A percentile compares a stretch with the other conserved stretches of the same genome.
Evolutionary conservation across 2,797 vertebrate genomes (phyloP).

Genomic region (Tarsius wallacei): DNA sequence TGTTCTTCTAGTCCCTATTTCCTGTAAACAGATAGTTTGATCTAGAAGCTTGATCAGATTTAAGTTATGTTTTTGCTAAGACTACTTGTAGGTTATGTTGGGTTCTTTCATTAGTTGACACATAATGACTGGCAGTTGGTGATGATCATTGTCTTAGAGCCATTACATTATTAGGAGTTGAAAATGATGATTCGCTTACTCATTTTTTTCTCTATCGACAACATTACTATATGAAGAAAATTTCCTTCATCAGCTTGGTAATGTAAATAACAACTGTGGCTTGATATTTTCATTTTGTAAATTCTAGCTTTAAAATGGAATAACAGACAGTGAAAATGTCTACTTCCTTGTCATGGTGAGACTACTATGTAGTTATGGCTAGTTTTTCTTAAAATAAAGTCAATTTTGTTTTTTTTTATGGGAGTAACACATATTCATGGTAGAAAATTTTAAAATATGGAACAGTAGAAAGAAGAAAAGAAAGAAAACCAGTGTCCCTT

Average conservation of each 20-base stretch:
- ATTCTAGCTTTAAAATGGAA: not conserved
- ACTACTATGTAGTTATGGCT: not conserved
- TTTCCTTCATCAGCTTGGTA: not conserved
- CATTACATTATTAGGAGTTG: not conserved
- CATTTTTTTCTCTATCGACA: not conserved
- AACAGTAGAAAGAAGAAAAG: not conserved
- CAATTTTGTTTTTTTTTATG: not conserved
- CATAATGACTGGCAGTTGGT: not conserved
- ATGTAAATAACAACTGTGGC: not conserved
- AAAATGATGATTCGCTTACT: not conserved
- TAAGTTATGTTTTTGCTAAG: not conserved
- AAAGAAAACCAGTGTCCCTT: not conserved
- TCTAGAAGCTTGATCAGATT: not conserved
- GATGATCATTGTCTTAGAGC: not conserved
- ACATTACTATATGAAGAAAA: not conserved
- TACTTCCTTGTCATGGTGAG: not conserved
- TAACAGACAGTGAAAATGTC: not conserved
- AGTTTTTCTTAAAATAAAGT: not conserved
- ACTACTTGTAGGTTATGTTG: not conserved
- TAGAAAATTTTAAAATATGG: slow-evolving; percentile 22
- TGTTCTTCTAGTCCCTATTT: not conserved
- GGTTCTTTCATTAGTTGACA: not conserved
- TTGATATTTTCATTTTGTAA: slow-evolving; percentile 33
- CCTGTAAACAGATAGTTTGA: not conserved
- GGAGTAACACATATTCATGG: not conserved